phyloP scores from a whole-genome alignment of 1,140 invertebrate species.

The Caenorhabditis tropicalis region DNA sequence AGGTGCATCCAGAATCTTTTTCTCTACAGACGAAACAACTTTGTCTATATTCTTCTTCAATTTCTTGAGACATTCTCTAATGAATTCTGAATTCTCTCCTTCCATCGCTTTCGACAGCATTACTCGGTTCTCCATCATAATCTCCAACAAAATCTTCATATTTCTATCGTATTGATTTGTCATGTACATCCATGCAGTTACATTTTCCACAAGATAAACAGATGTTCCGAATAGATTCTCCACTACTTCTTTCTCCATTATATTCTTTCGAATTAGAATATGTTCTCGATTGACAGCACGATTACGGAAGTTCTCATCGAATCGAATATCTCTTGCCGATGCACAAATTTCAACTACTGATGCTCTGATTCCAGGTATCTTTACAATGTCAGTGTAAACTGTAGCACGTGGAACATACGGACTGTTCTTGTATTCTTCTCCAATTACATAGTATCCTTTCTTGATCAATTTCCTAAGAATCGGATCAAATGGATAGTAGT shows the following conservation, averaged over 20 bases:
- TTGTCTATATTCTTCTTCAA: not conserved
- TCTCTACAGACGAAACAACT: not conserved
- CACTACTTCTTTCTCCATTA: not conserved
- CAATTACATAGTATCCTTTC: not conserved
- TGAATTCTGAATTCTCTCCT: not conserved
- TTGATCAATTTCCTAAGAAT: not conserved
- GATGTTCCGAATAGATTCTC: not conserved
- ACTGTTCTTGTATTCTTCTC: not conserved
- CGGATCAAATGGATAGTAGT: not conserved
- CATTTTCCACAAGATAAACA: not conserved
- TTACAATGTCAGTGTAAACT: not conserved
- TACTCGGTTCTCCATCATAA: not conserved
- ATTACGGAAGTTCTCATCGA: not conserved
- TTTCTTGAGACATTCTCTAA: not conserved
- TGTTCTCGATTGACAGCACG: not conserved
- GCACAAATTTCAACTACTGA: not conserved
- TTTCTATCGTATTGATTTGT: not conserved
- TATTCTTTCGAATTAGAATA: not conserved
- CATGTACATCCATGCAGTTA: constrained; percentile 9
- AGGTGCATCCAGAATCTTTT: too few species aligned
- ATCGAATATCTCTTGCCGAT: not conserved
- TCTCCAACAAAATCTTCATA: not conserved
- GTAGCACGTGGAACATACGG: not conserved
- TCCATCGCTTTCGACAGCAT: not conserved
- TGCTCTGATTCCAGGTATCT: constrained; percentile 17